Evolutionary conservation across 2,797 vertebrate species (phyloP).

Genomic region (Balearica regulorum): DNA sequence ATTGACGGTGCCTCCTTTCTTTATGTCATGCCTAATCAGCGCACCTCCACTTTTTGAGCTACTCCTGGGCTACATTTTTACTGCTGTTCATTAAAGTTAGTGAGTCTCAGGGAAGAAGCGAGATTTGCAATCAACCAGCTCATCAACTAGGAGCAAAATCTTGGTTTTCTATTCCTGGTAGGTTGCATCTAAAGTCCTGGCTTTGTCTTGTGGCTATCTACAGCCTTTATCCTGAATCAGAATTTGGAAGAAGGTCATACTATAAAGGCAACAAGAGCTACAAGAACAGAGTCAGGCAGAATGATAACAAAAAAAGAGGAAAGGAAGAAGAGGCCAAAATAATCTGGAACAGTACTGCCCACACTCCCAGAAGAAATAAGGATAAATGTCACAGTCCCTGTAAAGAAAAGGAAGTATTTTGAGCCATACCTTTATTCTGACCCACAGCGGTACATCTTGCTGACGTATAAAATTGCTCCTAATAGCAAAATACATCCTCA

Average conservation of each 20-base stretch:
- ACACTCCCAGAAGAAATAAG: not conserved
- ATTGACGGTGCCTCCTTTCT: not conserved
- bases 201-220: not conserved
- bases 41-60: not conserved
- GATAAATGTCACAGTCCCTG: not conserved
- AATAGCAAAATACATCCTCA: not conserved
- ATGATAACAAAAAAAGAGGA: not conserved
- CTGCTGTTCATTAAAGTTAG: not conserved
- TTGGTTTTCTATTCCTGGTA: not conserved
- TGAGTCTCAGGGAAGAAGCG: not conserved
- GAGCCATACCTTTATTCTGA: not conserved
- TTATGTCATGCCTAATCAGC: not conserved
- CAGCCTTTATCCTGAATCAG: not conserved
- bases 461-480: not conserved
- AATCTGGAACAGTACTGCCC: not conserved
- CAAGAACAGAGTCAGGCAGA: not conserved
- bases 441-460: not conserved
- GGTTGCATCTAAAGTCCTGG: not conserved
- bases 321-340: not conserved
- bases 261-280: not conserved
- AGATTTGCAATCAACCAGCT: constrained; percentile 15
- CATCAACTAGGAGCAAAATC: not conserved
- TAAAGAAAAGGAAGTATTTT: not conserved
- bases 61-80: not conserved
- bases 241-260: not conserved